Evolutionary conservation across 1,140 invertebrate species (phyloP).

Genomic region (Oreohelix idahoensis): DNA sequence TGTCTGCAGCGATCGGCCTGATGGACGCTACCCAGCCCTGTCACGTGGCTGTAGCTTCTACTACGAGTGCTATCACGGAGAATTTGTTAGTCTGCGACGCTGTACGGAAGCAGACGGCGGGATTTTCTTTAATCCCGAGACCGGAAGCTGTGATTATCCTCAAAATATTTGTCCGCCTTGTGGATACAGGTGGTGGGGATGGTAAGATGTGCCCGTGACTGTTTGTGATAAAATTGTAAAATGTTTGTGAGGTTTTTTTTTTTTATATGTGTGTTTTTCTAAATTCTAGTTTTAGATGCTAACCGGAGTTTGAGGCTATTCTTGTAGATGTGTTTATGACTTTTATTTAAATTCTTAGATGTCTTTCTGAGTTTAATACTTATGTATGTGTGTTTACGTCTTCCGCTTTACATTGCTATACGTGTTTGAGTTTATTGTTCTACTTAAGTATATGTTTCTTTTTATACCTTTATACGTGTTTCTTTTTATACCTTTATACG

Average conservation of each 20-base stretch:
- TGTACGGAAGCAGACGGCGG: constrained; percentile 47
- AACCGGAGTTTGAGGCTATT: neutral
- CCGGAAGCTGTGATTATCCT: constrained; percentile 50
- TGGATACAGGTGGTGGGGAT: constrained; percentile 55
- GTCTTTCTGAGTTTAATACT: too few relatives aligned
- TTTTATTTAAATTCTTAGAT: too few relatives aligned
- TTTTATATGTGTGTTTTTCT: too few relatives aligned
- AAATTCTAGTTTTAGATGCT: neutral
- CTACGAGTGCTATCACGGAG: constrained; percentile 41
- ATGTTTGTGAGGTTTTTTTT: too few relatives aligned
- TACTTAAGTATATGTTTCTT: too few relatives aligned
- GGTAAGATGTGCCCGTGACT: constrained; percentile 46
- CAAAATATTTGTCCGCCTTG: constrained; percentile 56
- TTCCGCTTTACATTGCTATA: too few relatives aligned
- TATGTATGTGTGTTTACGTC: too few relatives aligned
- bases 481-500: too few relatives aligned
- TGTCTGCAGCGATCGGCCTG: constrained; percentile 35
- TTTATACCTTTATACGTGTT: too few relatives aligned
- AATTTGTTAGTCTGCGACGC: constrained; percentile 40
- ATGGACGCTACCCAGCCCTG: constrained; percentile 47
- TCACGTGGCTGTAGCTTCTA: constrained; percentile 48
- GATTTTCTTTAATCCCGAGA: constrained; percentile 49
- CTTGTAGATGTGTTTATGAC: too few relatives aligned
- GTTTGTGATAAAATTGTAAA: too few relatives aligned
- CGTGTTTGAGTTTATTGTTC: too few relatives aligned